phyloP scores from a whole-genome alignment of 2,113 vertebrate genomes.

The Eidolon helvum region DNA sequence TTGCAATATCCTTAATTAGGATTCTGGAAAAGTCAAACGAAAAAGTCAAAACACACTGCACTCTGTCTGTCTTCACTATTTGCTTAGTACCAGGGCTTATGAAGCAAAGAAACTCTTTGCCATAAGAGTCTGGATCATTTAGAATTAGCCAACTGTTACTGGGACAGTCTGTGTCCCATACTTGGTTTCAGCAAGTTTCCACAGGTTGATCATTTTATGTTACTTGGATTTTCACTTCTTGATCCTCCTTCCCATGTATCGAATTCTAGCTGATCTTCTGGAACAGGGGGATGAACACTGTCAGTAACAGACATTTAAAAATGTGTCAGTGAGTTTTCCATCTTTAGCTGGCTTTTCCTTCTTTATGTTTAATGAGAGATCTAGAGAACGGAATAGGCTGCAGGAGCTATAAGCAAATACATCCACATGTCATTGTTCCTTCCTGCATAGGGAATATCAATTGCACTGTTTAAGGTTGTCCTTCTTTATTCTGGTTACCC shows the following conservation, averaged over 20 bases:
- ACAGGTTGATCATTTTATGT: neutral
- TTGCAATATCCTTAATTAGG: constrained; percentile 52
- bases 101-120: neutral
- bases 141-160: neutral
- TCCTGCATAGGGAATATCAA: neutral
- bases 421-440: neutral
- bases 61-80: neutral
- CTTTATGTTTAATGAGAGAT: neutral
- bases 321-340: neutral
- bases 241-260: neutral
- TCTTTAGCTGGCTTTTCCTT: neutral
- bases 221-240: constrained; percentile 25
- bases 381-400: neutral
- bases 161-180: neutral
- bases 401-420: neutral
- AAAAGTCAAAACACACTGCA: constrained; percentile 29
- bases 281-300: neutral
- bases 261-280: neutral
- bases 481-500: neutral
- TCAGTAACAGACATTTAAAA: neutral
- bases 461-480: neutral
- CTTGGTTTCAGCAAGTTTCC: constrained; percentile 8
- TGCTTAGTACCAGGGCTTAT: neutral
- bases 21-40: constrained; percentile 52
- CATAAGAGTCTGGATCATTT: neutral